Percentiles rank a stretch among this genome's conserved stretches.
phyloP scores from a whole-genome alignment of 2,888 invertebrate species.

The Xestia ashworthii region DNA sequence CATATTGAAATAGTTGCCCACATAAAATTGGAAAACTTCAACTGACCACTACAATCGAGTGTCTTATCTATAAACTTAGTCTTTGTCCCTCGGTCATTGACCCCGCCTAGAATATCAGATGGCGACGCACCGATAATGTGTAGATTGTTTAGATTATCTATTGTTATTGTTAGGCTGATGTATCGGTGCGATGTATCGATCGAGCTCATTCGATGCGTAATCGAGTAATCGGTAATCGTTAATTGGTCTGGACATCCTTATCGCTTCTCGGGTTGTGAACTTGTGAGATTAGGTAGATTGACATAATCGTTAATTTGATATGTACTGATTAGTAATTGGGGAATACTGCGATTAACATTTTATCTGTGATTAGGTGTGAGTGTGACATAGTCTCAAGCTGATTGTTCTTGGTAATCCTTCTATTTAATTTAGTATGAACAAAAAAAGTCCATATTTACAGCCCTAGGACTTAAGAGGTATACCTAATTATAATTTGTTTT shows the following conservation, averaged over 20 bases:
- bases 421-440: not conserved
- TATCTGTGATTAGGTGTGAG: conserved; percentile 1
- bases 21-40: conserved; percentile 58
- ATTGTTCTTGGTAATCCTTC: not conserved
- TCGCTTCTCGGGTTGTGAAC: conserved; percentile 2
- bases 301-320: conserved; percentile 1
- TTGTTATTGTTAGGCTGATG: conserved; percentile 57
- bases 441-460: too few species aligned
- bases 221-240: conserved; percentile 43
- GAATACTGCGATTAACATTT: not conserved
- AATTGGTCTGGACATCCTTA: conserved; percentile 33
- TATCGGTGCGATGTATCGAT: conserved; percentile 45
- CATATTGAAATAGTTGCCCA: conserved; percentile 56
- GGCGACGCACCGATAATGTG: conserved; percentile 58
- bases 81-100: conserved; percentile 54
- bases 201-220: conserved; percentile 36
- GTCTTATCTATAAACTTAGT: conserved; percentile 52
- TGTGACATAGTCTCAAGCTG: not conserved
- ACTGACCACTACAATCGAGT: conserved; percentile 52
- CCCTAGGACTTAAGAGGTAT: not conserved
- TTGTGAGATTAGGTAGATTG: not conserved
- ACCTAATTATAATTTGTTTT: too few species aligned
- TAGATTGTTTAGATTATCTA: conserved; percentile 67
- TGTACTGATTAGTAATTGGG: not conserved
- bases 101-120: conserved; percentile 66